These are phyloP conservation scores for Psittacula cyanocephala DNA, from an alignment of 2,113 vertebrate species.

Conservation along the genomic window DNA sequence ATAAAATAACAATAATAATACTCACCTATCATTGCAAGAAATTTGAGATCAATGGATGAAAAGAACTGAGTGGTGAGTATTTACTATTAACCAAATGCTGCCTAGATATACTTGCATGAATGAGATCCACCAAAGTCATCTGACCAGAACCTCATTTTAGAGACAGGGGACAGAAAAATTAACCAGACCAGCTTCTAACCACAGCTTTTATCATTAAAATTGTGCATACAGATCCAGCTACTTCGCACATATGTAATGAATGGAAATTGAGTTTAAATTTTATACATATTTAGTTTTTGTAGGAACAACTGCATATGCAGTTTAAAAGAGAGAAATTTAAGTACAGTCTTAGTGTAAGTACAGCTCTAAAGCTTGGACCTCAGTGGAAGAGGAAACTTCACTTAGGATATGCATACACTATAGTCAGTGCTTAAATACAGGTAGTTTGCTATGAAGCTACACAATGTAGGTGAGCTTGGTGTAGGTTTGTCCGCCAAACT, in stretches of 20 bases:
- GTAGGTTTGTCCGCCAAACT: background rate
- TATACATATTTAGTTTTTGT: background rate
- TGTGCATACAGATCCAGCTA: background rate
- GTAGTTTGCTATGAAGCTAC: background rate
- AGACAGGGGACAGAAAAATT: background rate
- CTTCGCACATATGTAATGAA: background rate
- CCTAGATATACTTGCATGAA: background rate
- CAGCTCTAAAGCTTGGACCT: background rate
- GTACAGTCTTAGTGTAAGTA: background rate
- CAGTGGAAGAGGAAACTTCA: background rate
- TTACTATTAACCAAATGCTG: background rate
- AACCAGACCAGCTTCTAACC: background rate
- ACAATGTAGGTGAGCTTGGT: background rate
- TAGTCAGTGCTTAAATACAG: background rate
- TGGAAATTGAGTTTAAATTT: background rate
- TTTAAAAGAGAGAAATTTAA: background rate
- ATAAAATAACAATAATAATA: background rate
- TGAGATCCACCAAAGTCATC: background rate
- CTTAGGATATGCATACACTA: background rate
- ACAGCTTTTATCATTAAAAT: background rate
- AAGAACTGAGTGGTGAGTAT: background rate
- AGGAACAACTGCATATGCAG: background rate
- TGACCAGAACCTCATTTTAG: background rate
- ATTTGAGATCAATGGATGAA: background rate
- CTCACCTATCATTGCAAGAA: background rate